These are phyloP conservation scores for Trachemys scripta DNA, from an alignment of 2,113 vertebrate species.

Conservation along the genomic window DNA sequence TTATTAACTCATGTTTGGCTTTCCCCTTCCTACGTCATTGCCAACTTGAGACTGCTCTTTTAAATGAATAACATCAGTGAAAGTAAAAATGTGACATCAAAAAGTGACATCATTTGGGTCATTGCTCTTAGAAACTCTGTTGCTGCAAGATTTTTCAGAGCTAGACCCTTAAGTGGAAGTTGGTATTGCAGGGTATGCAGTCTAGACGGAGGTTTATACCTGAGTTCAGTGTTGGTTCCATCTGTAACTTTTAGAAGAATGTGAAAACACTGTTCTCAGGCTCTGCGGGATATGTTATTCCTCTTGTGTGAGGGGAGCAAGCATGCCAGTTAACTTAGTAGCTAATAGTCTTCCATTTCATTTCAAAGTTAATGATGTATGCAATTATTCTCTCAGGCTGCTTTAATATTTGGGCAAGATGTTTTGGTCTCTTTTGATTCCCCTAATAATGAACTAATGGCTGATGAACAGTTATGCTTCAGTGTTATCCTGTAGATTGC, in stretches of 20 bases:
- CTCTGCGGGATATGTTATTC: background rate
- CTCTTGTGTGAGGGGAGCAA: background rate
- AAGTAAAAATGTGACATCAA: too few relatives aligned
- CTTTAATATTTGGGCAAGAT: background rate
- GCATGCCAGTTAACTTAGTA: background rate
- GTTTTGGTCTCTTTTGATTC: background rate
- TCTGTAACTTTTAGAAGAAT: background rate
- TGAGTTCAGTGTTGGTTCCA: background rate
- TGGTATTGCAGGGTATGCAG: background rate
- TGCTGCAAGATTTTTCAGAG: background rate
- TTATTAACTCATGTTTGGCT: background rate
- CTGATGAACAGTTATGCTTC: background rate
- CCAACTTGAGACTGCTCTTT: background rate
- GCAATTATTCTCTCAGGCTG: background rate
- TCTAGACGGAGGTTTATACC: background rate
- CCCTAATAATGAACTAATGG: background rate
- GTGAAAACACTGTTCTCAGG: background rate
- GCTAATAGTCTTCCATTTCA: too few relatives aligned
- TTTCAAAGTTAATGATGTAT: background rate
- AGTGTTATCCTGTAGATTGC: background rate
- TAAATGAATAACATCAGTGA: background rate
- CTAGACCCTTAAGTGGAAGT: background rate
- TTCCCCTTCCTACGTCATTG: background rate
- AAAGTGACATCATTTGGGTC: too few relatives aligned
- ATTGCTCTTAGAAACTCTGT: background rate